These are phyloP conservation scores for Bothrops jararaca DNA, from an alignment of 2,113 vertebrate species.

Conservation along the genomic window DNA sequence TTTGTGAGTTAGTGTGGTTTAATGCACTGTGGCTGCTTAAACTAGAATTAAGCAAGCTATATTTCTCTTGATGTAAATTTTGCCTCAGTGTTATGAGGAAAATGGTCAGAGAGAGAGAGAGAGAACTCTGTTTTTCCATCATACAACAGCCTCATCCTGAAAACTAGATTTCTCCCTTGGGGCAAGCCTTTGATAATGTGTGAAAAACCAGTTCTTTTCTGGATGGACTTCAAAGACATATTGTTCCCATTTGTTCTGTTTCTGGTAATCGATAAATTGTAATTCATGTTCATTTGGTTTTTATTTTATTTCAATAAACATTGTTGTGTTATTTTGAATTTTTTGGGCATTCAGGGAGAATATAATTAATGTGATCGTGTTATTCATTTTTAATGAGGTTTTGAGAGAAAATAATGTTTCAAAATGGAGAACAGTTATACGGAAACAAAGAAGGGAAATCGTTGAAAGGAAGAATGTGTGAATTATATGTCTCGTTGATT, in stretches of 20 bases:
- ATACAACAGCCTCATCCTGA: background rate
- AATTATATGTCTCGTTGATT: background rate
- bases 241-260: background rate
- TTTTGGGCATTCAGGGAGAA: background rate
- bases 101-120: background rate
- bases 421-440: too few relatives aligned
- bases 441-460: background rate
- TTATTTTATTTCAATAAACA: background rate
- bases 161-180: background rate
- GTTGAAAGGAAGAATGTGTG: background rate
- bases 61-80: background rate
- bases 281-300: background rate
- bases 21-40: background rate
- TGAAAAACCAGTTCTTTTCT: background rate
- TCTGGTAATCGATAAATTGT: background rate
- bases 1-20: background rate
- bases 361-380: background rate
- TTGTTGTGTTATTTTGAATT: background rate
- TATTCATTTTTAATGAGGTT: background rate
- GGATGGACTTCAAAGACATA: background rate
- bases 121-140: background rate
- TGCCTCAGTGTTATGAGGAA: background rate
- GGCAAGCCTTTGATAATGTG: background rate
- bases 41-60: background rate
- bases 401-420: background rate